A percentile compares a stretch with the other conserved stretches of the same genome.
Conservation (phyloP, 2,888 invertebrate genomes). For the Eumacrocentrus americanus region DNA sequence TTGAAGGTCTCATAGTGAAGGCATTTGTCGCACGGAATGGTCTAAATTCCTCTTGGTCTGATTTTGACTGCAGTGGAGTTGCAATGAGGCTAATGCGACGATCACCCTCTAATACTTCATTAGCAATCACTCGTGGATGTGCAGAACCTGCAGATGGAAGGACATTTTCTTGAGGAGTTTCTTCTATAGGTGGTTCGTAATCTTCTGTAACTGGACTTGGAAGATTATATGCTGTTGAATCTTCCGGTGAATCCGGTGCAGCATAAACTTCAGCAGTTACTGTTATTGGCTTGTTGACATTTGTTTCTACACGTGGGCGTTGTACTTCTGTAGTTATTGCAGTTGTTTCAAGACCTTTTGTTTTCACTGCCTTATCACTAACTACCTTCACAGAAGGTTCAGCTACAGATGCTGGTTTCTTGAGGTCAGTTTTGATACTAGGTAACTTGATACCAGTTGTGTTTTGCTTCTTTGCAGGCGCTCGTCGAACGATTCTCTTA, state of each 20-base stretch:
- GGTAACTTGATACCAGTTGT: too few species aligned
- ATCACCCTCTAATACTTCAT: constrained; percentile 16
- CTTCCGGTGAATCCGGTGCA: background rate
- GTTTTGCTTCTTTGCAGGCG: background rate
- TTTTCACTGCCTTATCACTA: background rate
- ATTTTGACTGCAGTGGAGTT: constrained; percentile 25
- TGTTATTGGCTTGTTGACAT: background rate
- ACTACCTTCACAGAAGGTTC: background rate
- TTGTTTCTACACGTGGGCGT: background rate
- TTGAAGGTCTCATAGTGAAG: constrained; percentile 24
- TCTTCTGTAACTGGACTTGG: background rate
- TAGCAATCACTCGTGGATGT: background rate
- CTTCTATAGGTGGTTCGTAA: background rate
- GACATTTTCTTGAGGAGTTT: background rate
- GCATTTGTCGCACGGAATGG: constrained; percentile 31
- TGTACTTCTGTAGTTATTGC: background rate
- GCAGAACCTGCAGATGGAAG: too few species aligned
- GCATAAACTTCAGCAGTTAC: background rate
- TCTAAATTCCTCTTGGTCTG: constrained; percentile 4
- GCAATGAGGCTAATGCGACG: constrained; percentile 21
- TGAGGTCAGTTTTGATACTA: background rate
- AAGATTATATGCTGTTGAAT: background rate
- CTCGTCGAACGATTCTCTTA: constrained; percentile 22
- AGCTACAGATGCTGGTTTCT: background rate
- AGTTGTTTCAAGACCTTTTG: background rate